Conservation (phyloP, 2,888 invertebrate genomes). For the Entomobrya multifasciata region DNA sequence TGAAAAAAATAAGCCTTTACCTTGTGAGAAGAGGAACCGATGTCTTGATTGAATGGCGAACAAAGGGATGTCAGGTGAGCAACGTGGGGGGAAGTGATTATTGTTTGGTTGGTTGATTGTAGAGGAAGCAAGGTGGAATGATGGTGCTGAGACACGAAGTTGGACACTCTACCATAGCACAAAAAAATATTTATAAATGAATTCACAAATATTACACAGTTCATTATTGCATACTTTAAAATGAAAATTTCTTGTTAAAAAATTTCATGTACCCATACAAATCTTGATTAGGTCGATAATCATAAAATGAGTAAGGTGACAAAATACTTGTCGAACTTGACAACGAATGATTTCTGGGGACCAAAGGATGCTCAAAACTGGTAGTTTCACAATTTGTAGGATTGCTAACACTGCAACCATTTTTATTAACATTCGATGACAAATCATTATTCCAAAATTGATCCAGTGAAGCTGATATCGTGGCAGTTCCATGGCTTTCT, state of each 20-base stretch:
- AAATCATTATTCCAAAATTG: constrained; percentile 77
- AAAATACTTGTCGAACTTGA: constrained; percentile 11
- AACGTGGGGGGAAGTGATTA: constrained; percentile 80
- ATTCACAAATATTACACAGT: no score
- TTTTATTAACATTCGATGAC: constrained; percentile 19
- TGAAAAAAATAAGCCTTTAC: constrained; percentile 32
- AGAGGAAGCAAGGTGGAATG: constrained; percentile 15
- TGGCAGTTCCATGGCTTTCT: not conserved
- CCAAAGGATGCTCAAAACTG: constrained; percentile 23
- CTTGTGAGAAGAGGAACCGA: constrained; percentile 34
- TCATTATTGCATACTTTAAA: no score
- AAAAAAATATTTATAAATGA: no score
- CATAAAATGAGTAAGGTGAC: constrained; percentile 50
- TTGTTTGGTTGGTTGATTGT: constrained; percentile 69
- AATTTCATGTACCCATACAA: constrained; percentile 68
- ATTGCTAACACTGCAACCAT: not conserved
- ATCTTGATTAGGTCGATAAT: constrained; percentile 56
- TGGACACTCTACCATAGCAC: constrained; percentile 40
- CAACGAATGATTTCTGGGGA: constrained; percentile 35
- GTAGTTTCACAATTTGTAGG: constrained; percentile 25
- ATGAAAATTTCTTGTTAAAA: no score
- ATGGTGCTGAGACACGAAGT: not conserved
- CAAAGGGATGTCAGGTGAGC: constrained; percentile 79
- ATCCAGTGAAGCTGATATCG: constrained; percentile 59
- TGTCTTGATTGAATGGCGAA: constrained; percentile 72